Base-by-base conservation (phyloP, 2,888 invertebrate species). In the Lepidocyrtinus sp. region DNA sequence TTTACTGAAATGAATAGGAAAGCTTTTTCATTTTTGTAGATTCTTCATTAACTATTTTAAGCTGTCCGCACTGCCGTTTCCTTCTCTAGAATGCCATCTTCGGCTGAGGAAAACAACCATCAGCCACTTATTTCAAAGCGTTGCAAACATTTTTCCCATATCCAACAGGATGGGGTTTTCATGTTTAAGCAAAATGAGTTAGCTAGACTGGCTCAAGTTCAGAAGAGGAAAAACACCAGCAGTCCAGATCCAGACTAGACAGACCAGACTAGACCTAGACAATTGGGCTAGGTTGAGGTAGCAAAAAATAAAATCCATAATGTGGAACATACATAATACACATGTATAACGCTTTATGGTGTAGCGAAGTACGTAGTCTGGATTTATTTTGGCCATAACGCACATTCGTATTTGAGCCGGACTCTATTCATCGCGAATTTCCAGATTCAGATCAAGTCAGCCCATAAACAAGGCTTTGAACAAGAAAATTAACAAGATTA, bases 71-170 rank as follows among this genome's bases (percentile, higher is more conserved):
- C 1, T 15, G 45, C 12, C 50, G 36, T 19, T 71, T 17, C 25
- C 22, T 68, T 63, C 72, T 79, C 50, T 59, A 77, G 73, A 78
- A 84, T 84, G 84, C 84, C 84, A 84, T 84, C 84, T 84, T 81
- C 72, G 77, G 26, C 67, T 21, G 12, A 67, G 45, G 45, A 45
- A 67, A 70, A 81, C 72, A 75, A 80, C 80, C 75, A 74, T n/a
- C 19, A 9, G 0, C 26, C 3, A 55, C 21, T 17, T 36, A 36
- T 36, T 9, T 50, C 12, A 50, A 5, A 7, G 5, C 12, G 36
- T 12, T 36, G 5, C 3, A 22, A 21, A 46, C 46, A 50, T 50
- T 69, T 69, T 50, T 63, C 12, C 27, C 7, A 12, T 9, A n/a
- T 21, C n/a, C 75, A 45, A 46, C 17, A 45, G 26, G 75, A 75